Evolutionary conservation across 2,888 invertebrate genomes (phyloP).

Genomic region (Eupeodes latifasciatus): DNA sequence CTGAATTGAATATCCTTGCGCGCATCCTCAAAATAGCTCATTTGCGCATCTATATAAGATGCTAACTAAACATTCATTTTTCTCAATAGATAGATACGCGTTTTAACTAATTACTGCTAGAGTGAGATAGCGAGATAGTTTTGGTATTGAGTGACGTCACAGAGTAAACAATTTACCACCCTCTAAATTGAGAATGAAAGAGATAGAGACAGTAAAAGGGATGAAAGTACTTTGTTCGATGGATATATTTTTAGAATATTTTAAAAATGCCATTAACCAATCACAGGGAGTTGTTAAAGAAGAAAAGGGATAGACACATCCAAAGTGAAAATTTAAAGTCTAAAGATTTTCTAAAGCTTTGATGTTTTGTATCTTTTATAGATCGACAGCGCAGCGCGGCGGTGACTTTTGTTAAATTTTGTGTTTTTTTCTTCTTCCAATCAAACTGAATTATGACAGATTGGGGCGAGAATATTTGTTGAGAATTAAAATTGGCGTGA

Average conservation of each 20-base stretch:
- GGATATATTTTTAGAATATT: slow-evolving; percentile 2
- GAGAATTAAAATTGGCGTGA: slow-evolving; percentile 18
- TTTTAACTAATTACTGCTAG: slow-evolving; percentile 59
- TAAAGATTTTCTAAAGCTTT: slow-evolving; percentile 51
- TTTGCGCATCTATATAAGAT: slow-evolving; percentile 55
- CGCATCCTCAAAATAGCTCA: slow-evolving; percentile 69
- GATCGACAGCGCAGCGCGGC: slow-evolving; percentile 45
- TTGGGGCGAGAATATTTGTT: slow-evolving; percentile 5
- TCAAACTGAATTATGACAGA: slow-evolving; percentile 28
- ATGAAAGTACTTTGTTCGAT: not conserved
- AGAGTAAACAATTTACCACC: not conserved
- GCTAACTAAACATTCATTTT: slow-evolving; percentile 25
- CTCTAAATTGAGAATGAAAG: not conserved
- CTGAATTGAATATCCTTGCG: slow-evolving; percentile 69
- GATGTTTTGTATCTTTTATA: slow-evolving; percentile 36
- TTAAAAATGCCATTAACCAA: slow-evolving; percentile 18
- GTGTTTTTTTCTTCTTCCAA: slow-evolving; percentile 10
- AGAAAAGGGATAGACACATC: slow-evolving; percentile 36
- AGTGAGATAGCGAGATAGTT: slow-evolving; percentile 28
- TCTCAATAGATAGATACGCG: not conserved
- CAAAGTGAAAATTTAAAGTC: not conserved
- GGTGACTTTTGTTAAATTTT: slow-evolving; percentile 52
- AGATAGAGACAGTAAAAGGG: slow-evolving; percentile 10
- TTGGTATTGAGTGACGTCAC: slow-evolving; percentile 1
- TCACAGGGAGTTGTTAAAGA: slow-evolving; percentile 11